Percentiles rank a stretch among this genome's conserved stretches.
phyloP scores from a whole-genome alignment of 2,888 invertebrate species.

The Lepidochrysops patricia region DNA sequence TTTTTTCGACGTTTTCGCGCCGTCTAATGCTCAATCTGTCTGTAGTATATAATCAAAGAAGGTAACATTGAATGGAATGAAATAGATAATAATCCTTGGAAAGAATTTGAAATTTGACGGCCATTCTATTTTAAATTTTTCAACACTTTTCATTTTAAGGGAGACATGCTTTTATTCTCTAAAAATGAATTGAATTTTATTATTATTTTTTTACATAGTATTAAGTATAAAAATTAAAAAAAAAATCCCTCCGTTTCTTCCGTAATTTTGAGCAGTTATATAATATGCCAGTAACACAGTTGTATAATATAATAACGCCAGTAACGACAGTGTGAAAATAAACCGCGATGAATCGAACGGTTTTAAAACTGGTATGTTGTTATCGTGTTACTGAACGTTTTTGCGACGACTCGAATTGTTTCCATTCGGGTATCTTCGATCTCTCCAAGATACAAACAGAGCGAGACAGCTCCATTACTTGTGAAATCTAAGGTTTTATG shows the following conservation, averaged over 20 bases:
- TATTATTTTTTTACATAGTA: background rate
- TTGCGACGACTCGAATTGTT: background rate
- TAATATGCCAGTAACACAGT: too few relatives aligned
- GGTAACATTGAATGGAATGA: background rate
- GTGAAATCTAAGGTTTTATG: background rate
- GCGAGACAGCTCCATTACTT: background rate
- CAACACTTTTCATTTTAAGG: too few relatives aligned
- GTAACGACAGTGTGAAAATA: background rate
- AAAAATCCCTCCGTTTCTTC: too few relatives aligned
- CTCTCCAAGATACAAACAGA: background rate
- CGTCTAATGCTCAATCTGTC: too few relatives aligned
- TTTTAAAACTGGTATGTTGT: background rate
- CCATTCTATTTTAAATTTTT: background rate
- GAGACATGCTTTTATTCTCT: too few relatives aligned
- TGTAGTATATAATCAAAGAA: too few relatives aligned
- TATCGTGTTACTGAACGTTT: background rate
- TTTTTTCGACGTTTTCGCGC: too few relatives aligned
- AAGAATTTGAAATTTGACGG: background rate
- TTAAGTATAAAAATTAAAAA: too few relatives aligned
- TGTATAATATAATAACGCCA: too few relatives aligned
- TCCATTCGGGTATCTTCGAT: constrained; percentile 4
- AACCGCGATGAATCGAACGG: background rate
- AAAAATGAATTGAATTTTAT: background rate
- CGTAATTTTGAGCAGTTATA: too few relatives aligned
- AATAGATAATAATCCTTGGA: background rate